Conservation (phyloP, 2,797 vertebrate species). For the Euthynnus affinis region DNA sequence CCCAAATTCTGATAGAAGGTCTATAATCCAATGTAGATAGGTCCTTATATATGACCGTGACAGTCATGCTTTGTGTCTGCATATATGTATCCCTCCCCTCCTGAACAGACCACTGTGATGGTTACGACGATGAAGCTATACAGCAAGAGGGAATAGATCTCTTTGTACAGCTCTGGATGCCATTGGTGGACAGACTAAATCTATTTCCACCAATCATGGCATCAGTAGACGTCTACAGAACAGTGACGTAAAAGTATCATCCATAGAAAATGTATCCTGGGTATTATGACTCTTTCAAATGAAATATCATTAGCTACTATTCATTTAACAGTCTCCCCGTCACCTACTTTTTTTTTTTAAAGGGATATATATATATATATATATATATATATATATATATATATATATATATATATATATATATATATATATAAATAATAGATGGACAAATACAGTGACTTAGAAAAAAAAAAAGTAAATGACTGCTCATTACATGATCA, state of each 20-base stretch:
- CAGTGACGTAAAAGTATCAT: slow-evolving; percentile 42
- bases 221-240: slow-evolving; percentile 42
- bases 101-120: slow-evolving; percentile 60
- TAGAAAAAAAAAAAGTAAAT: neutral
- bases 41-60: slow-evolving; percentile 50
- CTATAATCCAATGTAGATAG: slow-evolving; percentile 58
- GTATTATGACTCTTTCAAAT: neutral
- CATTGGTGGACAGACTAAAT: slow-evolving; percentile 76
- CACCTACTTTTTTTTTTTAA: rapidly evolving
- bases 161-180: slow-evolving; percentile 79
- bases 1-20: slow-evolving; percentile 32
- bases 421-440: neutral
- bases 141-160: slow-evolving; percentile 82
- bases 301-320: neutral
- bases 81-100: slow-evolving; percentile 61
- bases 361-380: neutral
- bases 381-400: neutral
- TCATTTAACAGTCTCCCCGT: slow-evolving; percentile 1
- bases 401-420: neutral
- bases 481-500: neutral
- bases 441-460: neutral
- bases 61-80: slow-evolving; percentile 75
- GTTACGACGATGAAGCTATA: slow-evolving; percentile 50
- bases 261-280: neutral
- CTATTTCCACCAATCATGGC: slow-evolving; percentile 66